Base-by-base conservation (phyloP, 2,888 invertebrate species). In the Doris montereyensis region DNA sequence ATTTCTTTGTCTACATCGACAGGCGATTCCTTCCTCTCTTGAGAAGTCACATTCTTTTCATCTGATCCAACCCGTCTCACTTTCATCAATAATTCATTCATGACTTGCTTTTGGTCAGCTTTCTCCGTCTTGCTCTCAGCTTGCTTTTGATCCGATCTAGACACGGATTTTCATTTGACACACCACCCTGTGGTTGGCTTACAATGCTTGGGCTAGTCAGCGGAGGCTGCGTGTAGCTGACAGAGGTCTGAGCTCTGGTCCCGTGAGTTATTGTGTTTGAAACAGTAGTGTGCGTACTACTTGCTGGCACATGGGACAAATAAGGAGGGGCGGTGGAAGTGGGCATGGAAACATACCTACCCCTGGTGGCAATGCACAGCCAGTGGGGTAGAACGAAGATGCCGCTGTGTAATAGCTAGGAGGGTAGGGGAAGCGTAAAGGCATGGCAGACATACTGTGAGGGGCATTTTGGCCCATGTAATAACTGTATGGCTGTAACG, bases 381-480 rank as follows among this genome's bases (percentile, higher is more conserved):
- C 68, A n/a, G 73, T 21, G 17, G 60, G 70, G 28, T 65, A 77
- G 65, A 81, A 76, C 13, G 65, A 28, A 34, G 24, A 26, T 5
- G 5, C 17, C 5, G 5, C 5, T 4, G 21, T n/a, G 62, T 79
- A 76, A 17, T 76, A 65, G 62, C 75, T 77, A 3, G 81, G 81
- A 8, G 81, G 81, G 32, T 79, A 81, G 13, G 81, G 81, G 58
- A 81, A 81, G 0, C 79, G 72, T 41, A 71, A 70, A 24, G 77
- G 35, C 17, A 72, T 32, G 10, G 60, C 17, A 26, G 68, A 17
- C 21, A 28, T 30, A 21, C 24, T 8, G 1, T n/a, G n/a, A n/a
- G n/a, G n/a, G n/a, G n/a, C n/a, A n/a, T n/a, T n/a, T n/a, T n/a
- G n/a, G n/a, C n/a, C n/a, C n/a, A n/a, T n/a, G n/a, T n/a, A n/a